A percentile compares a stretch with the other conserved stretches of the same genome.
Evolutionary conservation across 1,140 invertebrate genomes (phyloP).

Genomic region (Triops cancriformis): DNA sequence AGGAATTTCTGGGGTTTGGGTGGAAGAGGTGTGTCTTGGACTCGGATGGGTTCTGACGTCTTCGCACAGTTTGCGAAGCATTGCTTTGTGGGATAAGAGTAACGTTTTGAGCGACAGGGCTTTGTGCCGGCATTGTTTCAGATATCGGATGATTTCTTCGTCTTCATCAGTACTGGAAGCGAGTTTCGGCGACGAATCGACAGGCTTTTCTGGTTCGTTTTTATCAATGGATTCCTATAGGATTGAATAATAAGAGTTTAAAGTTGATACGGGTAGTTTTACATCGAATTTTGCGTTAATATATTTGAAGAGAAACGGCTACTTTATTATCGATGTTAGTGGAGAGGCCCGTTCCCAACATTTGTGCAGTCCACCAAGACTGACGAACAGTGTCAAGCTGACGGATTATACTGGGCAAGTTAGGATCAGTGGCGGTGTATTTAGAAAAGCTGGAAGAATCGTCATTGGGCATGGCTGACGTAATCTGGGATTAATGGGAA

Average conservation of each 20-base stretch:
- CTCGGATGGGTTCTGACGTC: not conserved
- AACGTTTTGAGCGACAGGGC: not conserved
- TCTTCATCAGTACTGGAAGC: not conserved
- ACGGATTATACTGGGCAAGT: not conserved
- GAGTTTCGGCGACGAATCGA: not conserved
- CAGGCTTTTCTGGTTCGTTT: not conserved
- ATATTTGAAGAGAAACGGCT: not conserved
- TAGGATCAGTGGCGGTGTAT: not conserved
- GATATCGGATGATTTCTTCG: not conserved
- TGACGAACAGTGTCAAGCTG: constrained; percentile 13
- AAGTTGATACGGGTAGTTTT: not conserved
- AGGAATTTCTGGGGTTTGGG: not conserved
- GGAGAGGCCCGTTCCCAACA: not conserved
- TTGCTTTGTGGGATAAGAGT: not conserved
- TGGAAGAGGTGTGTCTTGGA: not conserved
- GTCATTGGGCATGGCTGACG: not conserved
- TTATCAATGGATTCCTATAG: not conserved
- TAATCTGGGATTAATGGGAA: not conserved
- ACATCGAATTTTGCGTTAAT: not conserved
- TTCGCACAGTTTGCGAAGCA: not conserved
- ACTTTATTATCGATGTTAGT: constrained; percentile 1
- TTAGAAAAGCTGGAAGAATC: not conserved
- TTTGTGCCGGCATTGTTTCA: not conserved
- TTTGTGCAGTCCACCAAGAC: constrained; percentile 9
- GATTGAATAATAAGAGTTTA: not conserved